Evolutionary conservation across 2,888 invertebrate genomes (phyloP), one percentile per base, ranked within the genome.

Genomic region (Fissipunctia ypsillon): DNA sequence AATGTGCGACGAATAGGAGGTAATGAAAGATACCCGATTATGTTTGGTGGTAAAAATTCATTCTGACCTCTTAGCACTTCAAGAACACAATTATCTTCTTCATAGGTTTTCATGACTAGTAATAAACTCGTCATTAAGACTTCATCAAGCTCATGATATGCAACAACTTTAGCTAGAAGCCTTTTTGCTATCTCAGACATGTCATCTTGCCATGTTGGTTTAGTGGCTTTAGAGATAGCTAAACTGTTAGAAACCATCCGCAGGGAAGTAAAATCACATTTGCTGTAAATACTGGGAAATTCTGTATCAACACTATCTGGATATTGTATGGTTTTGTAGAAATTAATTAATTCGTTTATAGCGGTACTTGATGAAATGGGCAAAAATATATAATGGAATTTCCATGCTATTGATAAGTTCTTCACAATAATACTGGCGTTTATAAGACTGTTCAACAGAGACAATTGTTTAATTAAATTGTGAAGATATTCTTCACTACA

Each of bases 311-410:
- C 56, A 69, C 69, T 78, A 67, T 76, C 77, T 43, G 70, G 64
- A 50, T 71, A 82, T 45, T 85, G 72, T 64, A 80, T 80, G 19
- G 25, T 69, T 83, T 85, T 86, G 78, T 93, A 93, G 69, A 92
- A 93, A 75, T 91, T 85, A 66, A 96, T 94, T 75, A 95, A 90
- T 82, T 94, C 93, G 84, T 95, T 94, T 68, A 94, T 88, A 59
- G 93, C 91, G 57, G 90, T 91, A 67, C 91, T 90, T 66, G 95
- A 94, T 2, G 94, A 93, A 90, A 96, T 93, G 1, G 95, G 94
- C 76, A 96, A 89, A 89, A 92, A 95, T 84, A 96, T 91, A 69
- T 96, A 96, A 78, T 95, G 94, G 79, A 95, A 96, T 84, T 95
- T 96, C 96, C 96, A 96, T 63, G 91, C 92, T 22, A 94, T 88